These are phyloP conservation scores for Astreopora myriophthalma DNA, from an alignment of 64 coral and sea anemone genomes.

Conservation along the genomic window DNA sequence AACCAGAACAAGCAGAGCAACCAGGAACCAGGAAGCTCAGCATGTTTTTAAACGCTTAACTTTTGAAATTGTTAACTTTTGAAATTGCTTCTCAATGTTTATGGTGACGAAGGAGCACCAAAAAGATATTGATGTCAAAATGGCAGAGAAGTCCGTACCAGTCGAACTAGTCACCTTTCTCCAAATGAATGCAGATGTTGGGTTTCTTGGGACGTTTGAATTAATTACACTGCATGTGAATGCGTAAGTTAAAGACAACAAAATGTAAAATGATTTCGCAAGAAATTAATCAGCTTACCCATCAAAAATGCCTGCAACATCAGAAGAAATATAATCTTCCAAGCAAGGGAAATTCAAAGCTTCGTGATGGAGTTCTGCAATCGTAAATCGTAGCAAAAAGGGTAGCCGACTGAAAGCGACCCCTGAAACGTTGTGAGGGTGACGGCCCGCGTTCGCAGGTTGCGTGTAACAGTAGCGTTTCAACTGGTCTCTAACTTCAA, in stretches of 20 bases:
- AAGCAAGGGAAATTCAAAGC: background rate
- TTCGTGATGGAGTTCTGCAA: conserved; percentile 19
- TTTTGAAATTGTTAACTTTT: background rate
- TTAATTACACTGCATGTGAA: background rate
- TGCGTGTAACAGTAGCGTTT: background rate
- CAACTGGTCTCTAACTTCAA: background rate
- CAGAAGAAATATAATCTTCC: background rate
- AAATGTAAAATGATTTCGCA: background rate
- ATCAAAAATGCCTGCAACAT: background rate
- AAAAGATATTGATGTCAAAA: background rate
- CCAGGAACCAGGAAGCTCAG: too few species aligned
- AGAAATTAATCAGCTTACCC: conserved; percentile 10
- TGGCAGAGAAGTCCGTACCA: background rate
- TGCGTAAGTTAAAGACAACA: background rate
- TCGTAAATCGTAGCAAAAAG: too few species aligned
- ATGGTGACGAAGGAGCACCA: background rate
- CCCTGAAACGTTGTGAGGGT: too few species aligned
- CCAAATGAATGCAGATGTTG: background rate
- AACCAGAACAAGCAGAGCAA: too few species aligned
- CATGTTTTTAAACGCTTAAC: too few species aligned
- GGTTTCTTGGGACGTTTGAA: too few species aligned
- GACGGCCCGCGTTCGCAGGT: too few species aligned
- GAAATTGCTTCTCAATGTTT: too few species aligned
- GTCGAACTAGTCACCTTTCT: background rate
- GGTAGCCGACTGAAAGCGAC: too few species aligned